Evolutionary conservation across 2,888 invertebrate genomes (phyloP).

Genomic region (Malthinus seriepunctatus): DNA sequence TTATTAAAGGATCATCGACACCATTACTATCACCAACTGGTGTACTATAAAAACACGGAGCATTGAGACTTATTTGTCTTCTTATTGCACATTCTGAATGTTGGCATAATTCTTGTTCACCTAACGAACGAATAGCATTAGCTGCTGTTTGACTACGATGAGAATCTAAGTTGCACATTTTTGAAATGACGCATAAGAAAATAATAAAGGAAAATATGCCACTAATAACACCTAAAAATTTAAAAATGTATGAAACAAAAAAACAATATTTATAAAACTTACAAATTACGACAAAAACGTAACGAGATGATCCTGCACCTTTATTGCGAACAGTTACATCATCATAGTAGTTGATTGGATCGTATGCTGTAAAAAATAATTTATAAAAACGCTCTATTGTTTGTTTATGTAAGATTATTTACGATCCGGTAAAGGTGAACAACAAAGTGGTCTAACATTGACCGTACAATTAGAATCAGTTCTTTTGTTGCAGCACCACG

Average conservation of each 20-base stretch:
- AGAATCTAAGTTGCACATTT: background rate
- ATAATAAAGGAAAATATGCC: background rate
- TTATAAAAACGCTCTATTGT: background rate
- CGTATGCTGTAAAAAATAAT: background rate
- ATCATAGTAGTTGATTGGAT: background rate
- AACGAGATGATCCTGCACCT: slow-evolving; percentile 40
- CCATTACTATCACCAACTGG: slow-evolving; percentile 8
- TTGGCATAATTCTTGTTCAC: background rate
- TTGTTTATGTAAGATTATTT: slow-evolving; percentile 34
- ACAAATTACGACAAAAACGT: slow-evolving; percentile 51
- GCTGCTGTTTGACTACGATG: slow-evolving; percentile 13
- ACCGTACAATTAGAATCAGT: slow-evolving; percentile 55
- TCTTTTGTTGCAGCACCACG: slow-evolving; percentile 58
- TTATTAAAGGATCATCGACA: slow-evolving; percentile 20
- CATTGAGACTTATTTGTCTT: slow-evolving; percentile 12
- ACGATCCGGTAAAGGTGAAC: slow-evolving; percentile 51
- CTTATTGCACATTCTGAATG: slow-evolving; percentile 25
- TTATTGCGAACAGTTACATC: slow-evolving; percentile 16
- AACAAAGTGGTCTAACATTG: slow-evolving; percentile 54
- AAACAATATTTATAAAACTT: too few species aligned
- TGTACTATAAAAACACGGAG: slow-evolving; percentile 13
- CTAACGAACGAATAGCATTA: background rate
- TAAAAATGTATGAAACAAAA: background rate
- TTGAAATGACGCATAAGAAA: background rate
- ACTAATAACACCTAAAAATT: background rate